Conservation (phyloP, 2,797 vertebrate genomes). For the Babyrousa celebensis region DNA sequence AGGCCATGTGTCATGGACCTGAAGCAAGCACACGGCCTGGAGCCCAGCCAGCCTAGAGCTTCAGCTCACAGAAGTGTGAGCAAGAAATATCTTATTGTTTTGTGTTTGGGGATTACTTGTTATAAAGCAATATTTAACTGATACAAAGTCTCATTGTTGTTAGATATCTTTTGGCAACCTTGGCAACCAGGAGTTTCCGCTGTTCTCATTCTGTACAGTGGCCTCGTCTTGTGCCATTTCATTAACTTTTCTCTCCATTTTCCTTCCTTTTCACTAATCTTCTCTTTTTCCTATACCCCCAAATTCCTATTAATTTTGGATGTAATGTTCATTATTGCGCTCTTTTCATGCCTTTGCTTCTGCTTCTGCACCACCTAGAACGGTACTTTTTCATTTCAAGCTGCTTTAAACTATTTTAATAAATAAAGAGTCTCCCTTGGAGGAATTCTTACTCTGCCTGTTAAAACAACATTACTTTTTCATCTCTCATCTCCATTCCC, state of each 20-base stretch:
- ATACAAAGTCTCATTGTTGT: neutral
- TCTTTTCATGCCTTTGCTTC: neutral
- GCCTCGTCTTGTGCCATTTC: neutral
- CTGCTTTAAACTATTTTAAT: constrained; percentile 35
- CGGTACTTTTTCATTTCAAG: constrained; percentile 44
- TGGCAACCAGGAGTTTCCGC: neutral
- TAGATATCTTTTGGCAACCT: neutral
- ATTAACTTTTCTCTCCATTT: neutral
- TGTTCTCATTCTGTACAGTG: neutral
- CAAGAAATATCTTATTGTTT: constrained; percentile 5
- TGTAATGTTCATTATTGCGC: neutral
- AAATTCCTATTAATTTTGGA: constrained; percentile 20
- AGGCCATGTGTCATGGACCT: neutral
- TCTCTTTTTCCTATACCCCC: neutral
- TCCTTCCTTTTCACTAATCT: neutral
- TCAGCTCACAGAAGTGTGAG: neutral
- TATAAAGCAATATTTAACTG: constrained; percentile 30
- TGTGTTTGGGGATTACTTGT: neutral
- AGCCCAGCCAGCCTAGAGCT: neutral
- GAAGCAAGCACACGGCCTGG: neutral
- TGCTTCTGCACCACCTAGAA: neutral
- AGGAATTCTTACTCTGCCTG: neutral
- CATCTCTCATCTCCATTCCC: neutral
- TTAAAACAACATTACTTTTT: neutral
- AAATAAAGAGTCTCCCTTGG: constrained; percentile 4